Evolutionary conservation across 2,888 invertebrate genomes (phyloP), one percentile per base, ranked within the genome.

Genomic region (Brachynemurus nebulosus): DNA sequence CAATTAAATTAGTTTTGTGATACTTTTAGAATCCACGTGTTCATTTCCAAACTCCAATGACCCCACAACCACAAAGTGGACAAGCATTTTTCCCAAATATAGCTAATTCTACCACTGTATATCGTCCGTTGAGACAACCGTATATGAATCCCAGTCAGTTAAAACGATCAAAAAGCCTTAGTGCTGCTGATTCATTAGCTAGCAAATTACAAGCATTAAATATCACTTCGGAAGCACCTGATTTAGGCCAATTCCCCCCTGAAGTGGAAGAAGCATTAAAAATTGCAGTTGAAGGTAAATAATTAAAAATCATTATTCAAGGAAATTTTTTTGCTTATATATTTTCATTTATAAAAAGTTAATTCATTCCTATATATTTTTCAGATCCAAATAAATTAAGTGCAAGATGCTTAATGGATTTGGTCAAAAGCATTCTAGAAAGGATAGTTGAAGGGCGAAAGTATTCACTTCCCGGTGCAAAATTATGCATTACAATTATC

Each of bases 401-500:
- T 48, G 75, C 80, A 1, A 70, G 81, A 47, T 77, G 79, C 11
- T 69, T 90, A 46, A 89, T 90, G 88, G 86, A 88, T 62, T 69
- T 89, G 43, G 88, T 89, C 37, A 79, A 82, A 44, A 80, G 81
- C 57, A 75, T 89, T 52, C 76, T 89, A 63, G 78, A 81, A 46
- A 78, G 85, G 54, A 82, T 84, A 12, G 80, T 86, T 51, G 86
- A 88, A 64, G 82, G 83, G 4, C 72, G 76, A 43, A 73, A 82
- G 40, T 85, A 82, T 64, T 85, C 86, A 36, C 75, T 86, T 59
- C 80, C 88, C 18, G 86, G 86, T 42, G 86, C 90, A 8, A 80
- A 88, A 49, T 72, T 89, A 51, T 90, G 89, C 64, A 79, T 89
- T 56, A 78, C 80, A 47, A 86, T 90, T 40, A 86, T 89, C 53